These are phyloP conservation scores for Sorex araneus DNA, from an alignment of 2,113 vertebrate genomes.

Conservation along the genomic window DNA sequence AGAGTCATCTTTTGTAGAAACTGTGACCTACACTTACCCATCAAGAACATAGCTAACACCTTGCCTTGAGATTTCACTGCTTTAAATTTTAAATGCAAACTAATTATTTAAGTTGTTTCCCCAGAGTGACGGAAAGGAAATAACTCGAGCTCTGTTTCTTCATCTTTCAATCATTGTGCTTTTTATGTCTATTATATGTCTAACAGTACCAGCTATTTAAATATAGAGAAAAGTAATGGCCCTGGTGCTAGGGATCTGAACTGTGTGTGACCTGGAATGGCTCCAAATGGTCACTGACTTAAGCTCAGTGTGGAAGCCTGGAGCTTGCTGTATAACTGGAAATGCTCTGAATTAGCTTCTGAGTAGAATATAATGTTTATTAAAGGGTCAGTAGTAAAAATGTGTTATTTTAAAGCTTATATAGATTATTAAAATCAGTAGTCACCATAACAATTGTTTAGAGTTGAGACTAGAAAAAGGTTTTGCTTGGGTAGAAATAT, in stretches of 20 bases:
- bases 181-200: background rate
- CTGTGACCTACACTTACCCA: background rate
- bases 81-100: constrained; percentile 48
- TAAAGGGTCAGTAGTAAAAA: constrained; percentile 35
- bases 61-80: background rate
- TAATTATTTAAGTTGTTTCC: background rate
- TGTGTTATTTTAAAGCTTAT: constrained; percentile 41
- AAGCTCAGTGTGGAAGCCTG: background rate
- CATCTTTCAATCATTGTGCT: background rate
- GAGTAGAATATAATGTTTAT: background rate
- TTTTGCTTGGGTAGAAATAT: background rate
- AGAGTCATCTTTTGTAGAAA: background rate
- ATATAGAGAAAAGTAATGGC: background rate
- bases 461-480: background rate
- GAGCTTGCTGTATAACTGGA: background rate
- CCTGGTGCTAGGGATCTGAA: background rate
- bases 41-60: background rate
- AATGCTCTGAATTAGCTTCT: constrained; percentile 40
- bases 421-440: constrained; percentile 28
- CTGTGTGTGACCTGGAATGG: background rate
- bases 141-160: background rate
- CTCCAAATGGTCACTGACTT: background rate
- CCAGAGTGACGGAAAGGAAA: background rate
- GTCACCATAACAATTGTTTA: constrained; percentile 28
- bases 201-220: background rate